Evolutionary conservation across 2,888 invertebrate species (phyloP), one percentile per base, ranked within the genome.

Genomic region (Drosophila parthenogenetica): DNA sequence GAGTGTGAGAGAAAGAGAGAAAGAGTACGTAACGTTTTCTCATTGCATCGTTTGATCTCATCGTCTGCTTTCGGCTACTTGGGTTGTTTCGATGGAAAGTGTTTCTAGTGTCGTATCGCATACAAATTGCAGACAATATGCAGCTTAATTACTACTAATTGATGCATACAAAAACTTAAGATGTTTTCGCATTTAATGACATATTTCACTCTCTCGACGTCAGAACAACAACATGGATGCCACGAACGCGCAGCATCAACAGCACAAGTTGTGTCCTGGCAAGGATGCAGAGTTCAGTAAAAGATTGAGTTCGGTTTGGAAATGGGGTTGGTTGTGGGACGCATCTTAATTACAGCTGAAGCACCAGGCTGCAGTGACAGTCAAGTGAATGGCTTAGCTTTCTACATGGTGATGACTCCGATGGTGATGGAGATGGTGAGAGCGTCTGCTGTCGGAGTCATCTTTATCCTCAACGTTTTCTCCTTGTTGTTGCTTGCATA

Each of bases 111-210:
- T 70, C 55, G 76, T 65, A 68, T 57, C 69, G 85, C 87, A 89
- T 89, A 87, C 87, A 86, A 89, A 89, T 89, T 86, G 87, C 81
- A 89, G 87, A 90, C 89, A 90, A 90, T 90, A 88, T 90, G 89
- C 89, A 85, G 88, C 91, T 90, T 90, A 90, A 90, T 90, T 90
- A 90, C 91, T 85, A 73, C 90, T 90, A 90, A 90, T 90, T 90
- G 90, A 90, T 89, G 90, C 88, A 89, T 90, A 88, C 89, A 90
- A 90, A 85, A 91, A 91, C 89, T 91, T 90, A 86, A 86, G 89
- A 89, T 86, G 89, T 89, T 89, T 89, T 85, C 89, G 85, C 77
- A 77, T 87, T 81, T 87, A 90, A 87, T 89, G 83, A 89, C 88
- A 90, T 79, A 89, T 87, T 87, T 89, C 87, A 87, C 88, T 29